Conservation (phyloP, 1,140 invertebrate species). For the Cherax quadricarinatus region DNA sequence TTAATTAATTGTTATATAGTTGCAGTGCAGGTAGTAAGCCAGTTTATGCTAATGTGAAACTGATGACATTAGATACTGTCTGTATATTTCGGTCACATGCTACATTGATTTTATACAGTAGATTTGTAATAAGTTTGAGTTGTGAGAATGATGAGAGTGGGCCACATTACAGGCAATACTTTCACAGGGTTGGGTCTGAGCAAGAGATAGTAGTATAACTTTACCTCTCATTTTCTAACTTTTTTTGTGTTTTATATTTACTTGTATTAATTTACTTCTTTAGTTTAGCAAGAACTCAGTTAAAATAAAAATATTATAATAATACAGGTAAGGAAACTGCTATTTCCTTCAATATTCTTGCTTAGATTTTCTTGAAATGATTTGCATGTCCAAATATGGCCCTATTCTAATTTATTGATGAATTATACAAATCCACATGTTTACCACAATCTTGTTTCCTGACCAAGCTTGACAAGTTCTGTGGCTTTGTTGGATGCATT, state of each 20-base stretch:
- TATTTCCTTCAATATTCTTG: slow-evolving; percentile 20
- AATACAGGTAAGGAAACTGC: neutral
- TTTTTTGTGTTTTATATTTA: slow-evolving; percentile 7
- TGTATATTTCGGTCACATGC: slow-evolving; percentile 66
- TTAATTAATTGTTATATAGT: slow-evolving; percentile 71
- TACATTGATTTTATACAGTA: slow-evolving; percentile 66
- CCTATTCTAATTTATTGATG: slow-evolving; percentile 21
- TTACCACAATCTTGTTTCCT: slow-evolving; percentile 40
- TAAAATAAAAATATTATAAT: neutral
- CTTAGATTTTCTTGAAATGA: slow-evolving; percentile 17
- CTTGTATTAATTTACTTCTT: neutral
- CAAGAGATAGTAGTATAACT: slow-evolving; percentile 12
- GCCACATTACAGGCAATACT: slow-evolving; percentile 30
- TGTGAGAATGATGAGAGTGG: slow-evolving; percentile 47
- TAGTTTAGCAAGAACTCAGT: slow-evolving; percentile 23
- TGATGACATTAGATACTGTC: slow-evolving; percentile 62
- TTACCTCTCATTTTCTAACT: neutral
- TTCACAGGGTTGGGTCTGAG: slow-evolving; percentile 39
- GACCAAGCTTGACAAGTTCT: slow-evolving; percentile 44
- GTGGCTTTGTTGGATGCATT: slow-evolving; percentile 64
- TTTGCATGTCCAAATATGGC: slow-evolving; percentile 18
- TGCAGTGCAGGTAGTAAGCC: slow-evolving; percentile 67
- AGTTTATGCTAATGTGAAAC: slow-evolving; percentile 63
- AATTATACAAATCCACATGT: slow-evolving; percentile 22
- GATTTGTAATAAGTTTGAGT: slow-evolving; percentile 66